phyloP scores from a whole-genome alignment of 2,797 vertebrate genomes.

The Euthynnus affinis region DNA sequence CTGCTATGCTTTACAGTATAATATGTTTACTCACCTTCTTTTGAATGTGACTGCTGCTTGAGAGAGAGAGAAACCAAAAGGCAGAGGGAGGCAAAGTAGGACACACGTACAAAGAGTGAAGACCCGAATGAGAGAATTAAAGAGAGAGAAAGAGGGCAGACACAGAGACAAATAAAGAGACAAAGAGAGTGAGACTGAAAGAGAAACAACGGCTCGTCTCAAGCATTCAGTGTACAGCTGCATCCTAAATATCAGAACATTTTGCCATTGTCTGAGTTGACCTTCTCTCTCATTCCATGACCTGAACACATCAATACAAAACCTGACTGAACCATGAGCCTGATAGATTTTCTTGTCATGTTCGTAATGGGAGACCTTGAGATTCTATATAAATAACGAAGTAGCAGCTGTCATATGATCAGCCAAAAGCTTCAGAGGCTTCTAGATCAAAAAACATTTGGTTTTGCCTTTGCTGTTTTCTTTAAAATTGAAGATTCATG shows the following conservation, averaged over 20 bases:
- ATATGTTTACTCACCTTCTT: background rate
- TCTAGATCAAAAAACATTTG: background rate
- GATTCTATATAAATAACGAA: background rate
- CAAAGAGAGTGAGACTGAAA: background rate
- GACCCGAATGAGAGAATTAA: background rate
- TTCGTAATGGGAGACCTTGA: conserved; percentile 3
- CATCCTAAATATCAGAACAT: conserved; percentile 43
- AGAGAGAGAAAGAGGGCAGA: background rate
- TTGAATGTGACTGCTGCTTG: background rate
- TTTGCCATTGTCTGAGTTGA: conserved; percentile 19
- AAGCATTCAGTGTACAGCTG: background rate
- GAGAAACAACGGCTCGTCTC: conserved; percentile 4
- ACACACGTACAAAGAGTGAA: background rate
- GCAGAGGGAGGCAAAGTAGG: conserved; percentile 1
- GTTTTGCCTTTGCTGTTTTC: background rate
- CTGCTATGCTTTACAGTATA: background rate
- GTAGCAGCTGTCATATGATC: background rate
- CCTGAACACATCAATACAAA: conserved; percentile 5
- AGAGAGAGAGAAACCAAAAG: conserved; percentile 3
- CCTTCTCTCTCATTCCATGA: conserved; percentile 38
- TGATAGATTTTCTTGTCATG: conserved; percentile 9
- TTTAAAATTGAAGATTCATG: background rate
- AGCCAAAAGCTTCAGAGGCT: background rate
- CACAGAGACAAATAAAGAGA: background rate
- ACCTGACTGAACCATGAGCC: background rate